These are phyloP conservation scores for Peribatodes rhomboidaria DNA, from an alignment of 2,888 invertebrate genomes.

Conservation along the genomic window DNA sequence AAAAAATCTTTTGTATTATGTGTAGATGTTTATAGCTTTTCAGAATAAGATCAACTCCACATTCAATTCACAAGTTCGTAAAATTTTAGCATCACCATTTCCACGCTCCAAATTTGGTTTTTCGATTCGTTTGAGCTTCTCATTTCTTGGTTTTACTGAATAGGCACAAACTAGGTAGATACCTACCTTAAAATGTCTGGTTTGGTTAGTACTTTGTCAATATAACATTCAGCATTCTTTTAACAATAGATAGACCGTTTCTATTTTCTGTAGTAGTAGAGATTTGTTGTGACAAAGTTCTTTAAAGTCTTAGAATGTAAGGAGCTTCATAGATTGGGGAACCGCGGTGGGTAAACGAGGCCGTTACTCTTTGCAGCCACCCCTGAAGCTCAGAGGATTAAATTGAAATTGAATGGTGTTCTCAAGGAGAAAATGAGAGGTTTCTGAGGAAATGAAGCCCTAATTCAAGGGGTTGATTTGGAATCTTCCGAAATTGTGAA, in stretches of 20 bases:
- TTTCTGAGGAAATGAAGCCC: slow-evolving; percentile 36
- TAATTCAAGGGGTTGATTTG: slow-evolving; percentile 25
- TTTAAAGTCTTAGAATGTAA: slow-evolving; percentile 3
- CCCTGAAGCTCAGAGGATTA: slow-evolving; percentile 64
- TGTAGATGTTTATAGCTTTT: too few relatives aligned
- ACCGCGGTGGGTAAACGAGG: slow-evolving; percentile 58
- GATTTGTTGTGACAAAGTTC: slow-evolving; percentile 18
- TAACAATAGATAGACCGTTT: not conserved
- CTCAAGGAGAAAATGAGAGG: slow-evolving; percentile 57
- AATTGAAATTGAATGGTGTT: slow-evolving; percentile 75
- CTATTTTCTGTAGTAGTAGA: too few relatives aligned
- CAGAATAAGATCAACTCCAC: too few relatives aligned
- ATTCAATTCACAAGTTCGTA: not conserved
- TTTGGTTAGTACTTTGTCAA: slow-evolving; percentile 20
- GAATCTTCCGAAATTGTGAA: slow-evolving; percentile 17
- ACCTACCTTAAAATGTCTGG: slow-evolving; percentile 1
- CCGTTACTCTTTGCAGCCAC: slow-evolving; percentile 67
- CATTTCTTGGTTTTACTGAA: slow-evolving; percentile 35
- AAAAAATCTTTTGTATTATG: too few relatives aligned
- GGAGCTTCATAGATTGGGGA: slow-evolving; percentile 31
- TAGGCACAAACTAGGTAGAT: slow-evolving; percentile 13
- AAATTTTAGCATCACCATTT: not conserved
- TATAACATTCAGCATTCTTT: slow-evolving; percentile 1
- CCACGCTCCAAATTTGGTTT: slow-evolving; percentile 48
- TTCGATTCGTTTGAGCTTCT: slow-evolving; percentile 39